Conservation (phyloP, 1,140 invertebrate species). For the Caerostris darwini region DNA sequence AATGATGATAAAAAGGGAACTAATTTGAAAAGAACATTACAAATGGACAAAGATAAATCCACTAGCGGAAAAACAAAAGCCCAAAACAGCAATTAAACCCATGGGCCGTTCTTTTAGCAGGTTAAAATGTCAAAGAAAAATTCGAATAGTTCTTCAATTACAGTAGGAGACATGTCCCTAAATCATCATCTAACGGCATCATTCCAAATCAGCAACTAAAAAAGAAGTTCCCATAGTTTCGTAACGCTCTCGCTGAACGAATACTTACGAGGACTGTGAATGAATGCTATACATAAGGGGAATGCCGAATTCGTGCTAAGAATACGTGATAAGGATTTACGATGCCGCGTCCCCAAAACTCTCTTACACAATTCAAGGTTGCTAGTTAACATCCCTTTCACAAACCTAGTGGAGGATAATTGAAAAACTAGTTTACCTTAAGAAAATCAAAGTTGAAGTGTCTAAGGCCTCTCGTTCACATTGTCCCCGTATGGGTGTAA, state of each 20-base stretch:
- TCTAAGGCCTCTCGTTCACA: not conserved
- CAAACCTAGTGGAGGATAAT: not conserved
- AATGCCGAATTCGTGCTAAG: not conserved
- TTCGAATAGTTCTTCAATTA: not conserved
- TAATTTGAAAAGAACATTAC: too few relatives aligned
- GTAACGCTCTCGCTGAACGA: not conserved
- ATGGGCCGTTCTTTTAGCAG: not conserved
- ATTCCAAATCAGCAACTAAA: too few relatives aligned
- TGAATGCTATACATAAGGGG: not conserved
- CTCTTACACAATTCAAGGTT: not conserved
- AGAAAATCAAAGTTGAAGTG: not conserved
- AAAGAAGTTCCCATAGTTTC: not conserved
- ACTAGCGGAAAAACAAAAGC: not conserved
- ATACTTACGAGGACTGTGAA: too few relatives aligned
- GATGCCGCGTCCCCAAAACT: not conserved
- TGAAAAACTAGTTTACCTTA: not conserved
- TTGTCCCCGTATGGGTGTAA: not conserved
- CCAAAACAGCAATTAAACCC: not conserved
- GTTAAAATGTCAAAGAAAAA: not conserved
- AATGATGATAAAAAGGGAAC: too few relatives aligned
- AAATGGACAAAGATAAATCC: too few relatives aligned
- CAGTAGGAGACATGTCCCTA: not conserved
- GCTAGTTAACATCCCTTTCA: not conserved
- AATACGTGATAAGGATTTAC: not conserved
- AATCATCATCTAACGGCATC: not conserved